These are phyloP conservation scores for Lepidocyrtoides sp. DNA, from an alignment of 2,888 invertebrate species.

Conservation along the genomic window DNA sequence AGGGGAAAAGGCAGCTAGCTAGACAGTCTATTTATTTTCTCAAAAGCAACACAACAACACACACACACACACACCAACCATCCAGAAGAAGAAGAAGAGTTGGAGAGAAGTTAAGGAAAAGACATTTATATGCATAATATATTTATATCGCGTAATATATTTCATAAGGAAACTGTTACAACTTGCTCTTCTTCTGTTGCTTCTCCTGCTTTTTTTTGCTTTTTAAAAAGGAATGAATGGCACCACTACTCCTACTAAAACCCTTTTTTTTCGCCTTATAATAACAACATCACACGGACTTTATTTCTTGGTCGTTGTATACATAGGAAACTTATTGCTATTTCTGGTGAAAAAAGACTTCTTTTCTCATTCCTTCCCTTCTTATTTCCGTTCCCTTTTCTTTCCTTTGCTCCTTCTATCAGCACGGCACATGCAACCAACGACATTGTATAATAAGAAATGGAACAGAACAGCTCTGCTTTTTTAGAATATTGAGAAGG, in stretches of 20 bases:
- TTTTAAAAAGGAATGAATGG: conserved; percentile 59
- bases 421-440: conserved; percentile 43
- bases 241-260: conserved; percentile 35
- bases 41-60: conserved; percentile 67
- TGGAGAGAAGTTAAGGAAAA: conserved; percentile 34
- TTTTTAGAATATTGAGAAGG: conserved; percentile 27
- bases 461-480: conserved; percentile 23
- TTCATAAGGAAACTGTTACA: conserved; percentile 77
- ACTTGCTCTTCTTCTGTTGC: conserved; percentile 60
- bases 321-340: conserved; percentile 51
- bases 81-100: conserved; percentile 8
- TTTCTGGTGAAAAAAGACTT: conserved; percentile 68
- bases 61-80: conserved; percentile 29
- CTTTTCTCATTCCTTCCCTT: conserved; percentile 51
- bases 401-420: conserved; percentile 1
- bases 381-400: conserved; percentile 70
- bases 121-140: conserved; percentile 49
- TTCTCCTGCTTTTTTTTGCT: conserved; percentile 30
- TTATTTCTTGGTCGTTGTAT: neutral
- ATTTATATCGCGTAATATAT: conserved; percentile 54
- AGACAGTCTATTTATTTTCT: conserved; percentile 81
- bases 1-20: conserved; percentile 29
- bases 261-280: conserved; percentile 59
- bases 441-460: conserved; percentile 17
- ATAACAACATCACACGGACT: conserved; percentile 16